Evolutionary conservation across 2,797 vertebrate species (phyloP), one percentile per base, ranked within the genome.

Genomic region (Halcyon leucocephala): DNA sequence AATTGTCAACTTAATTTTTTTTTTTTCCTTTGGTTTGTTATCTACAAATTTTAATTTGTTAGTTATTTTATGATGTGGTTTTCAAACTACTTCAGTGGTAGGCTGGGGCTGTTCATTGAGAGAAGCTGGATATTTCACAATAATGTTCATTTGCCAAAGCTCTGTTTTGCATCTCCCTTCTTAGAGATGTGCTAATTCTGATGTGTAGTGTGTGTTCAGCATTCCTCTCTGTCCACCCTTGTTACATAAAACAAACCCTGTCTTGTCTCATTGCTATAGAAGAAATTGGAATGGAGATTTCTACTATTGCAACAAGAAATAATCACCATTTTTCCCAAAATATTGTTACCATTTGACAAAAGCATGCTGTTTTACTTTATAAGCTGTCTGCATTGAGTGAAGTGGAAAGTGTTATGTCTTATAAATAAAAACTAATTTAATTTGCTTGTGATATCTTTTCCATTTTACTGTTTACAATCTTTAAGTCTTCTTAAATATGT

Each of bases 401-500:
- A 88, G 20, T 82, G 82, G 72, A 81, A 95, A 93, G 54, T 86
- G 80, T 90, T 93, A 44, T 46, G 74, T 92, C 51, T 86, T 95
- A 51, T 41, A 90, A 90, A 92, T 83, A 58, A 89, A 94, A 65
- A 29, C 57, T 79, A 76, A 81, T 74, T 95, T 94, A 88, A 91
- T 85, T 66, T 82, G 17, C 41, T 48, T 65, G 39, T 55, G 49
- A 35, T 83, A 51, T 69, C 83, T 91, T 86, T 91, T 21, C 29
- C 39, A 13, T 89, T 88, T n/a, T 86, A 49, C 52, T 83, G 33
- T 79, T 90, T 83, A 66, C n/a, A 79, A 2, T 66, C 41, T 94
- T 86, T 65, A 74, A 64, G 79, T 65, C 42, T 61, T 49, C 15
- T 71, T 42, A 57, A 81, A 49, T 71, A 29, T 29, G 15, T 55